Conservation (phyloP, 1,140 invertebrate species). For the Megalopta genalis region DNA sequence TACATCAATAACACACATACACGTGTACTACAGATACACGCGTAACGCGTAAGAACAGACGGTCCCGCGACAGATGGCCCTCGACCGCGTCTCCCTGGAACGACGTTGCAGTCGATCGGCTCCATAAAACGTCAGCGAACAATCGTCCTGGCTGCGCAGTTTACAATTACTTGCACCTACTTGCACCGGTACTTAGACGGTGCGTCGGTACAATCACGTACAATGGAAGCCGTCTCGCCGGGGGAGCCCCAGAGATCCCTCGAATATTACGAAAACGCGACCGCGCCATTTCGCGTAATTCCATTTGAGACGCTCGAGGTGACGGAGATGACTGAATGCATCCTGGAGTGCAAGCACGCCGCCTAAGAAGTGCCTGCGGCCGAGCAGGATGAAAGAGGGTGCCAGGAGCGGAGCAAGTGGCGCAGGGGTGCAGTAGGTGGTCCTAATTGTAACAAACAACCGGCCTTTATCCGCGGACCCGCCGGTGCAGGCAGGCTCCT, state of each 20-base stretch:
- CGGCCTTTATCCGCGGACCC: slow-evolving; percentile 59
- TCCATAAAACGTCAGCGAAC: slow-evolving; percentile 20
- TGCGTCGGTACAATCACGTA: slow-evolving; percentile 40
- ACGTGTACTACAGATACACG: too few species aligned
- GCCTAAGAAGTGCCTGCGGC: slow-evolving; percentile 43
- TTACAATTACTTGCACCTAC: slow-evolving; percentile 52
- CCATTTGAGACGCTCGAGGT: slow-evolving; percentile 59
- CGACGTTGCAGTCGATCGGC: too few species aligned
- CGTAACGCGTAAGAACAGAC: too few species aligned
- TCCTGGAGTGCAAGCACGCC: slow-evolving; percentile 46
- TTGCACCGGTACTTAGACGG: slow-evolving; percentile 35
- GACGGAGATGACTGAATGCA: slow-evolving; percentile 59
- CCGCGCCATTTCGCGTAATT: slow-evolving; percentile 62
- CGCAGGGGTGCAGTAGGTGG: slow-evolving; percentile 42
- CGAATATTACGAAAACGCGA: slow-evolving; percentile 63
- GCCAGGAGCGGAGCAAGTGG: neutral
- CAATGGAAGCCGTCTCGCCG: slow-evolving; percentile 43
- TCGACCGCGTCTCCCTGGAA: too few species aligned
- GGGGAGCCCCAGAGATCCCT: slow-evolving; percentile 30
- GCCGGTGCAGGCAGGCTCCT: slow-evolving; percentile 2
- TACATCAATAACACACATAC: too few species aligned
- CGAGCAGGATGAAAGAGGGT: slow-evolving; percentile 19
- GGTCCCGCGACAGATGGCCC: too few species aligned
- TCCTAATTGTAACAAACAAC: slow-evolving; percentile 73
- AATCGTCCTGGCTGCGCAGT: neutral